Conservation (phyloP, 2,113 vertebrate species). For the Eubucco bourcierii region DNA sequence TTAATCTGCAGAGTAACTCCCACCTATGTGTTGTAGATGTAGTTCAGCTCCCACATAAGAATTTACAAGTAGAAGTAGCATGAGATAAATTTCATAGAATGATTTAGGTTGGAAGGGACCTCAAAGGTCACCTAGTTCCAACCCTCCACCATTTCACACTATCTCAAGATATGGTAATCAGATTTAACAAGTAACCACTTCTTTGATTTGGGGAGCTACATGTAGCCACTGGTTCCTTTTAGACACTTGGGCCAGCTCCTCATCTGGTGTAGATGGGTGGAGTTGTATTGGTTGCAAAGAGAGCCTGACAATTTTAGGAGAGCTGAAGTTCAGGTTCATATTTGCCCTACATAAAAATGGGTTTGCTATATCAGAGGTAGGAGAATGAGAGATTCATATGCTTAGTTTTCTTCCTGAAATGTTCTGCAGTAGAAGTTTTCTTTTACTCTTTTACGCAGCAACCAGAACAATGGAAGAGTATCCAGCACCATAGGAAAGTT, state of each 20-base stretch:
- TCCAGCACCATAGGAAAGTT: background rate
- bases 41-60: accelerated
- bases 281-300: background rate
- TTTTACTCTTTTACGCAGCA: background rate
- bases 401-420: background rate
- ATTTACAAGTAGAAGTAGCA: background rate
- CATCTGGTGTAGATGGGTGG: background rate
- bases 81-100: background rate
- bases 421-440: background rate
- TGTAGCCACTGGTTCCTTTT: background rate
- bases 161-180: background rate
- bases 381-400: background rate
- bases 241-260: background rate
- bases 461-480: background rate
- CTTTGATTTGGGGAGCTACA: background rate
- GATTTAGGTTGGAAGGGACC: no score
- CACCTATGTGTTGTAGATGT: background rate
- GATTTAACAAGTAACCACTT: background rate
- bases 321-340: background rate
- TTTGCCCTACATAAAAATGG: background rate
- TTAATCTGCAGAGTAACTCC: background rate
- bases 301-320: background rate
- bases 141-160: background rate
- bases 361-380: background rate
- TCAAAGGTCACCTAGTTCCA: no score